Percentiles rank a stretch among this genome's conserved stretches.
phyloP scores from a whole-genome alignment of 2,797 vertebrate species.

The Avahi laniger region DNA sequence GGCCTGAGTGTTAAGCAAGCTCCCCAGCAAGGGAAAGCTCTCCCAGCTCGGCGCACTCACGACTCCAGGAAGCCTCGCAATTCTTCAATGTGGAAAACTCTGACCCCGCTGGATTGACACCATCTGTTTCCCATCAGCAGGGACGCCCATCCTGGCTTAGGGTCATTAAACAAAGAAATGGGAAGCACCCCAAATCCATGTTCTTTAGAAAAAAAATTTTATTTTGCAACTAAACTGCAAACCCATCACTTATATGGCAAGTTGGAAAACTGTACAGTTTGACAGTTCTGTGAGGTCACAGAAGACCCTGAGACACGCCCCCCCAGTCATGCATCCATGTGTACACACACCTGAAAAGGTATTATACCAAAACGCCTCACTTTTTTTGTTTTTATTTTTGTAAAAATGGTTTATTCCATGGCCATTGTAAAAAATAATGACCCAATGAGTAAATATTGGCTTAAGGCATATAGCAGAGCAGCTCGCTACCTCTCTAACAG shows the following conservation, averaged over 20 bases:
- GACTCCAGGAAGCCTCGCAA: not conserved
- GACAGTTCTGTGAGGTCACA: conserved; percentile 83
- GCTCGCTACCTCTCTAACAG: conserved; percentile 84
- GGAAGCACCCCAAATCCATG: not conserved
- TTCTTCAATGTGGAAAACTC: not conserved
- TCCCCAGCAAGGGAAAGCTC: accelerated
- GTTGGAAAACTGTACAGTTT: conserved; percentile 84
- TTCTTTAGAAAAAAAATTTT: conserved; percentile 86
- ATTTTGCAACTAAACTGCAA: conserved; percentile 88
- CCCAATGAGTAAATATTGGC: conserved; percentile 85
- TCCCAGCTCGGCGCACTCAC: not conserved
- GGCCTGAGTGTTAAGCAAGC: not conserved
- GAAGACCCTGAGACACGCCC: conserved; percentile 80
- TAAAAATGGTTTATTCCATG: conserved; percentile 84
- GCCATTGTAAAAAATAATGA: conserved; percentile 86
- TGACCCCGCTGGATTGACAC: accelerated
- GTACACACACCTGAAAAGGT: conserved; percentile 82
- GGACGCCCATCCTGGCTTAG: not conserved
- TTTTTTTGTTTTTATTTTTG: conserved; percentile 80
- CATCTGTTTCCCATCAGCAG: not conserved
- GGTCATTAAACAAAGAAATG: not conserved
- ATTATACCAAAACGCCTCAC: conserved; percentile 83
- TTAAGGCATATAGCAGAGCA: conserved; percentile 89
- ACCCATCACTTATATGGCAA: conserved; percentile 84
- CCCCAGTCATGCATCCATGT: conserved; percentile 34